Evolutionary conservation across 2,888 invertebrate genomes (phyloP), one percentile per base, ranked within the genome.

Genomic region (Drosophila multiciliata): DNA sequence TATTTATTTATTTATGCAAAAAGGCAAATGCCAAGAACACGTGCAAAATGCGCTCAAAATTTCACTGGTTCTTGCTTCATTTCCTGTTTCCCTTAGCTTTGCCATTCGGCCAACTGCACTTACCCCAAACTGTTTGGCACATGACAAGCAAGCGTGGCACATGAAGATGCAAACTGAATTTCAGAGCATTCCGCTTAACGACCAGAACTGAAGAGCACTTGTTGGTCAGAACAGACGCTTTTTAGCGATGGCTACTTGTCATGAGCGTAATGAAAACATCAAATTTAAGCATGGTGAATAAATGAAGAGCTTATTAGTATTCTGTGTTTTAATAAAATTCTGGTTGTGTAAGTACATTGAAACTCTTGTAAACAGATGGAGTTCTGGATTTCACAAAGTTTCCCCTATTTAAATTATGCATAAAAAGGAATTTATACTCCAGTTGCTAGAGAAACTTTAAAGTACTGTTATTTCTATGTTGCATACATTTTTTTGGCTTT

Each of bases 1-100:
- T 84, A 76, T 84, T 83, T 80, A 74, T 80, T 84, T 82, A 82
- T 85, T 87, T 86, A 86, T 84, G 80, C 75, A 74, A 73, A 52
- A 86, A 66, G 71, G 66, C 69, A 75, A 83, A 77, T 71, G 82
- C 80, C 71, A 75, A 72, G 65, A 76, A 81, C 76, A 81, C 86
- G 86, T 84, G 83, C 78, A 77, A 73, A 82, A 82, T 77, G 81
- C 80, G 82, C 72, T 71, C 71, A 75, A 77, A 83, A 83, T 75
- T 79, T 73, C 75, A 61, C 68, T 63, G 49, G 32, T 48, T 40
- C 49, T 29, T 29, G 29, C 29, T 29, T 29, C 29, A 29, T 29
- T 29, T 29, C 29, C 29, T 29, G 29, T 29, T 29, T 59, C 66
- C 53, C 69, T 45, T 32, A 54, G 32, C 36, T 64, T 49, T 63